Conservation (phyloP, 2,888 invertebrate species). For the Ectropis crepuscularia region DNA sequence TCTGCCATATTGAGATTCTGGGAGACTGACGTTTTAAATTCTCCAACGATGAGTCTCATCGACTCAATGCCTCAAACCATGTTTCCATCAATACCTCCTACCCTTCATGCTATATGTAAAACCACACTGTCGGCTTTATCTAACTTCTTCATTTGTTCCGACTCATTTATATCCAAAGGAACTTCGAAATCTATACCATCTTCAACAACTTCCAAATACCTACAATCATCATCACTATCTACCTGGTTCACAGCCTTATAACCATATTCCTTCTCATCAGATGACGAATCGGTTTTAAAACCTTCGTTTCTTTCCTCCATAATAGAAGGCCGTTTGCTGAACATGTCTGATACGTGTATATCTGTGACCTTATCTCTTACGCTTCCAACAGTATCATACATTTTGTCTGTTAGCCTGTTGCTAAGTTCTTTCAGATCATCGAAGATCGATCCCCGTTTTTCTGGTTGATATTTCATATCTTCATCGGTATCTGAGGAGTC, state of each 20-base stretch:
- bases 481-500: constrained; percentile 60
- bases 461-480: constrained; percentile 43
- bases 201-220: constrained; percentile 75
- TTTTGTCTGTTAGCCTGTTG: constrained; percentile 61
- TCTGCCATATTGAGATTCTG: background rate
- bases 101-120: constrained; percentile 49
- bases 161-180: constrained; percentile 39
- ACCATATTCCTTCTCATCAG: constrained; percentile 38
- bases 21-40: background rate
- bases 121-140: constrained; percentile 33
- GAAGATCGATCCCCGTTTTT: constrained; percentile 48
- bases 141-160: constrained; percentile 26
- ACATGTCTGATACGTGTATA: constrained; percentile 60
- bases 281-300: constrained; percentile 46
- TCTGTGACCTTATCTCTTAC: constrained; percentile 63
- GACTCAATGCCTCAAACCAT: constrained; percentile 15
- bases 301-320: constrained; percentile 56
- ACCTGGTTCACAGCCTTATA: constrained; percentile 61
- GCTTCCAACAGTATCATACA: constrained; percentile 69
- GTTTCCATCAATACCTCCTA: constrained; percentile 16
- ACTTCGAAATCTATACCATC: constrained; percentile 71
- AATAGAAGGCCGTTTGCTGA: constrained; percentile 60
- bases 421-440: constrained; percentile 65
- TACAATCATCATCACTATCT: constrained; percentile 71
- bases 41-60: background rate